Evolutionary conservation across 2,888 invertebrate genomes (phyloP).

Genomic region (Athripsodes cinereus): DNA sequence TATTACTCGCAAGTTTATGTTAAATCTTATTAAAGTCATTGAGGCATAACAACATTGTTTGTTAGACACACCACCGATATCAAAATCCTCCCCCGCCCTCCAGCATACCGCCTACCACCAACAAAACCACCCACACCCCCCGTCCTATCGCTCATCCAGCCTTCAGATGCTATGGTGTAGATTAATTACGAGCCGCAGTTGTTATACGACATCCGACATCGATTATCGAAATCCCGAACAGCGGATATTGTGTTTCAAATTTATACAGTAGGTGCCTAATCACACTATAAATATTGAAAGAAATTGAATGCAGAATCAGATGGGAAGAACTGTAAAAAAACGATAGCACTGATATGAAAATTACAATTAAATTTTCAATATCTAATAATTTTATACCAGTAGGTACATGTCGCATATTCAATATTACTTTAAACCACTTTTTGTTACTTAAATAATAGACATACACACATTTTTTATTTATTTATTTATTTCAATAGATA

Average conservation of each 20-base stretch:
- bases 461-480: too few species aligned
- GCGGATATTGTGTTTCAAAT: neutral
- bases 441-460: too few species aligned
- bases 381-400: too few species aligned
- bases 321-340: too few species aligned
- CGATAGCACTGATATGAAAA: too few species aligned
- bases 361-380: too few species aligned
- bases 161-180: conserved; percentile 7
- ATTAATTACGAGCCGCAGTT: conserved; percentile 15
- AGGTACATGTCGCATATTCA: too few species aligned
- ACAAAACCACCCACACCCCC: neutral
- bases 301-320: too few species aligned
- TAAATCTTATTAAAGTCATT: conserved; percentile 1
- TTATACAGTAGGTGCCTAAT: too few species aligned
- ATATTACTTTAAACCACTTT: too few species aligned
- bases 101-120: neutral
- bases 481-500: too few species aligned
- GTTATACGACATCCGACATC: neutral
- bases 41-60: conserved; percentile 2
- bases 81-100: conserved; percentile 3
- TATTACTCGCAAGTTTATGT: conserved; percentile 1
- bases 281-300: too few species aligned
- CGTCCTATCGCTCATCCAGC: neutral
- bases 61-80: conserved; percentile 2
- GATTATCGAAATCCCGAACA: neutral